These are phyloP conservation scores for Cheilosia grossa DNA, from an alignment of 2,888 invertebrate genomes.

Conservation along the genomic window DNA sequence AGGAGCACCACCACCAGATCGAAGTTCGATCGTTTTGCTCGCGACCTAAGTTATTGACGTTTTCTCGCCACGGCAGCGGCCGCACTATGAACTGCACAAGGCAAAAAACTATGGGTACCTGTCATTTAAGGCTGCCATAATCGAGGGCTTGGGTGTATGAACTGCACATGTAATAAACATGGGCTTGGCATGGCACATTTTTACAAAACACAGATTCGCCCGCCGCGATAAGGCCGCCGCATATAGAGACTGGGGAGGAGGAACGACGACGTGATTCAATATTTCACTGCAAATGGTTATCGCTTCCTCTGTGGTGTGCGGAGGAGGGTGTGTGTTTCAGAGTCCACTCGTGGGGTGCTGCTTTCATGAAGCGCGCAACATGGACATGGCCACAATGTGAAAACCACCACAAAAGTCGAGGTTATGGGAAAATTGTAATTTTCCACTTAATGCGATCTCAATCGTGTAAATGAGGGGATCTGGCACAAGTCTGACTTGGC, in stretches of 20 bases:
- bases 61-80: slow-evolving; percentile 45
- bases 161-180: slow-evolving; percentile 59
- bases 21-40: slow-evolving; percentile 40
- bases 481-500: slow-evolving; percentile 16
- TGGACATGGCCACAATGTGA: slow-evolving; percentile 8
- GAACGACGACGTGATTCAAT: slow-evolving; percentile 57
- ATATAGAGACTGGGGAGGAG: slow-evolving; percentile 1
- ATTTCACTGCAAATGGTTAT: slow-evolving; percentile 70
- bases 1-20: slow-evolving; percentile 6
- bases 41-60: slow-evolving; percentile 59
- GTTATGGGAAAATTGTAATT: slow-evolving; percentile 60
- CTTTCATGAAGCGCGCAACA: slow-evolving; percentile 14
- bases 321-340: slow-evolving; percentile 16
- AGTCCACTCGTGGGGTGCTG: slow-evolving; percentile 4
- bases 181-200: slow-evolving; percentile 66
- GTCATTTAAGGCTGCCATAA: slow-evolving; percentile 63
- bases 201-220: slow-evolving; percentile 48
- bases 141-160: slow-evolving; percentile 64
- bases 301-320: slow-evolving; percentile 55
- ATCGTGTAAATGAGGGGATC: slow-evolving; percentile 36
- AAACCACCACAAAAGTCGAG: slow-evolving; percentile 38
- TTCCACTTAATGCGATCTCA: slow-evolving; percentile 38
- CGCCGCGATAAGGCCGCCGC: slow-evolving; percentile 30
- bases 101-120: slow-evolving; percentile 55
- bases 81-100: slow-evolving; percentile 26